Evolutionary conservation across 2,888 invertebrate genomes (phyloP).

Genomic region (Noctua pronuba): DNA sequence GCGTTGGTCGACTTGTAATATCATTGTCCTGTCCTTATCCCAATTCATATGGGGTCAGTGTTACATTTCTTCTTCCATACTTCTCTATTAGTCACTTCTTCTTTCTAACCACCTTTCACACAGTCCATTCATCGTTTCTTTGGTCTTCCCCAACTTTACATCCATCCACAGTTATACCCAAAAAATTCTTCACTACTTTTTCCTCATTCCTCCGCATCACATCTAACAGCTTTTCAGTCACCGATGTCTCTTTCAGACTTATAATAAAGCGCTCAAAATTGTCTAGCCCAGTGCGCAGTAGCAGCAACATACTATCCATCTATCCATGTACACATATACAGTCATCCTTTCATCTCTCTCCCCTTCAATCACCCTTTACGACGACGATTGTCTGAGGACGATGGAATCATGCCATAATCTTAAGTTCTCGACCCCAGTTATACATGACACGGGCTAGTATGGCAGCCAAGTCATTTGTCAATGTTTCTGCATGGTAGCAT

Average conservation of each 20-base stretch:
- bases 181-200: background rate
- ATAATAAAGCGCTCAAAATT: background rate
- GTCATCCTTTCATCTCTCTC: background rate
- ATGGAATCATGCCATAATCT: slow-evolving; percentile 16
- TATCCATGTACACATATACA: background rate
- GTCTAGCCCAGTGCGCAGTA: background rate
- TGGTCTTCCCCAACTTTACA: background rate
- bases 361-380: slow-evolving; percentile 1
- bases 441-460: slow-evolving; percentile 2
- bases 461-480: slow-evolving; percentile 29
- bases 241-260: background rate
- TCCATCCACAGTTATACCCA: background rate
- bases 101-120: background rate
- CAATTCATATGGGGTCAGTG: background rate
- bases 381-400: slow-evolving; percentile 16
- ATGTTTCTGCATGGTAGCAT: slow-evolving; percentile 15
- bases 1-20: background rate
- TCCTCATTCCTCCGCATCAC: background rate
- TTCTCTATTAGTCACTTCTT: background rate
- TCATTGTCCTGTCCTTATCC: background rate
- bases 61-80: too few species aligned
- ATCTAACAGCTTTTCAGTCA: background rate
- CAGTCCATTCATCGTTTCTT: background rate
- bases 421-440: slow-evolving; percentile 7
- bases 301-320: background rate